Evolutionary conservation across 2,888 invertebrate species (phyloP).

Genomic region (Eustalomyia histrio): DNA sequence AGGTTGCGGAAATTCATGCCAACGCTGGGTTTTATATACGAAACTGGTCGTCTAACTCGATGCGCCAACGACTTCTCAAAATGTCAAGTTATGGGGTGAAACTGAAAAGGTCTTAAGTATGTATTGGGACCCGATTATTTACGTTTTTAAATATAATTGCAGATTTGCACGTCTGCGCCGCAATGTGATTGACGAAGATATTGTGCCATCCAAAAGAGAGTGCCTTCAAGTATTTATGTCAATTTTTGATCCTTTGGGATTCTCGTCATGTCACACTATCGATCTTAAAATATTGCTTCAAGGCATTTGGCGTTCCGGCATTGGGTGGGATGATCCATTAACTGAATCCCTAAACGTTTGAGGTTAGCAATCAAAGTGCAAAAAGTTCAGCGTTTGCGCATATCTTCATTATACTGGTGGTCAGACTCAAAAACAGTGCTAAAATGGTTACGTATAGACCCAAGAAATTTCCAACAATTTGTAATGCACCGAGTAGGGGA

Average conservation of each 20-base stretch:
- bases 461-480: conserved; percentile 19
- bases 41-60: too few relatives aligned
- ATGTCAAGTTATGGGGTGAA: too few relatives aligned
- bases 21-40: too few relatives aligned
- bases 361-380: conserved; percentile 39
- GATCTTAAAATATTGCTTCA: too few relatives aligned
- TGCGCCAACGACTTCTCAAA: too few relatives aligned
- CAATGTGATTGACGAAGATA: conserved; percentile 25
- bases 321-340: conserved; percentile 49
- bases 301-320: conserved; percentile 55
- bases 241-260: conserved; percentile 60
- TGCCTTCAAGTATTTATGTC: conserved; percentile 61
- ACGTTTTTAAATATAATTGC: conserved; percentile 58
- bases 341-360: conserved; percentile 10
- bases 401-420: conserved; percentile 23
- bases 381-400: not conserved
- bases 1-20: too few relatives aligned
- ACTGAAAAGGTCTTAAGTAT: too few relatives aligned
- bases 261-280: conserved; percentile 42
- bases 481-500: conserved; percentile 51
- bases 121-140: conserved; percentile 45
- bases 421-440: conserved; percentile 47
- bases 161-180: too few relatives aligned
- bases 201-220: conserved; percentile 58
- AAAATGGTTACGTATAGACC: conserved; percentile 30